A percentile compares a stretch with the other conserved stretches of the same genome.
Evolutionary conservation across 1,140 invertebrate genomes (phyloP).

Genomic region (Papilio glaucus): DNA sequence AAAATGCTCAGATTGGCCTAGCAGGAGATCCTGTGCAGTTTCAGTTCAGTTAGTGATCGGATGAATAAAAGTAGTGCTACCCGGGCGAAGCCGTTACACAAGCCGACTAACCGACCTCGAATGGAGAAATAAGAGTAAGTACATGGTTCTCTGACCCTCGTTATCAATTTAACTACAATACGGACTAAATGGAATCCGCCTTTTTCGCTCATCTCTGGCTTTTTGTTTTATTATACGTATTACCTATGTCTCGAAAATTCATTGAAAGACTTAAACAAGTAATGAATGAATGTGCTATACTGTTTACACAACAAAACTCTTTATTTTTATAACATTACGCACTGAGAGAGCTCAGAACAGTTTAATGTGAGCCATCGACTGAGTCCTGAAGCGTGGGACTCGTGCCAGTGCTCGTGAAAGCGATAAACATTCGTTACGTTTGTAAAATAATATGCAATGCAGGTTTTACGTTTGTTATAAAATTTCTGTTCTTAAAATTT

Average conservation of each 20-base stretch:
- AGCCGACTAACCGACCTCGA: too few relatives aligned
- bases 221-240: too few relatives aligned
- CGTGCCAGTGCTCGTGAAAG: constrained; percentile 5
- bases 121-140: too few relatives aligned
- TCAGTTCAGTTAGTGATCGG: too few relatives aligned
- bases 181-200: too few relatives aligned
- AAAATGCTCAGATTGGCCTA: too few relatives aligned
- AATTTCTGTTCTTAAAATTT: background rate
- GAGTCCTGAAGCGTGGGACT: constrained; percentile 11
- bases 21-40: too few relatives aligned
- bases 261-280: constrained; percentile 2
- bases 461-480: constrained; percentile 12
- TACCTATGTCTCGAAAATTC: background rate
- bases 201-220: too few relatives aligned
- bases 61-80: too few relatives aligned
- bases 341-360: background rate
- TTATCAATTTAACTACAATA: too few relatives aligned
- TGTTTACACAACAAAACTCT: constrained; percentile 13
- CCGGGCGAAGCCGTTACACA: too few relatives aligned
- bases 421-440: constrained; percentile 18
- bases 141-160: too few relatives aligned
- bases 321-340: constrained; percentile 21
- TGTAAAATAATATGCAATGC: constrained; percentile 21
- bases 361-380: background rate
- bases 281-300: constrained; percentile 11